Base-by-base conservation (phyloP, 2,797 vertebrate species). In the Melopsittacus undulatus region DNA sequence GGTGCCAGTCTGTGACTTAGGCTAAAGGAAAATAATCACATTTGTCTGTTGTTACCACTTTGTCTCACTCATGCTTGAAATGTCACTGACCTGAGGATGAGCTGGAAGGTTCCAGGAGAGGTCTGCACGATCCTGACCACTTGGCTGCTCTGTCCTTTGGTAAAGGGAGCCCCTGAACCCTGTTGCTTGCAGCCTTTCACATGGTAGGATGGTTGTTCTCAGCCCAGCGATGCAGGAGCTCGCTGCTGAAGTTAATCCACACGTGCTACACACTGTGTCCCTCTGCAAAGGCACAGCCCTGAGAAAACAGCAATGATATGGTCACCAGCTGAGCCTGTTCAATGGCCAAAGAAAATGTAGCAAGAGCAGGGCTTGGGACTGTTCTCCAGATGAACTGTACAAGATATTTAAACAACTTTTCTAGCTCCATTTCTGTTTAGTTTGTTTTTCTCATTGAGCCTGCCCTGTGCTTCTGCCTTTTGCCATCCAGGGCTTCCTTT, bases 21-120 rank as follows among this genome's bases (percentile, higher is more conserved):
- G 77, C 67, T 82, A 48, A 64, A 80, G 78, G 70, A 77, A 83
- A 63, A 67, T 78, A 67, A 75, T n/a, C 70, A 51, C 62, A 11
- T 95, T 89, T 84, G 76, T 86, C 85, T 96, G 32, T 92, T 51
- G 70, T 80, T 92, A 92, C 74, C 88, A 86, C 95, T 97, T 97
- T 85, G 75, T 83, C 86, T 95, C 95, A 88, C 70, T 83, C 90
- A 86, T 88, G 94, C 95, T 95, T 95, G 96, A 95, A 96, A 91
- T 1, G 9, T 78, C 78, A 57, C 51, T 2, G 8, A 78, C 77
- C 79, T 40, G 66, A 80, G 30, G 16, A 38, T 5, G 91, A 90
- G 83, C 94, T 85, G 52, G 62, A 51, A 85, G 62, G 56, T 73
- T 82, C 62, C 73, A 59, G 69, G 90, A 56, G 62, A 51, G 87